Percentiles rank a stretch among this genome's conserved stretches.
phyloP scores from a whole-genome alignment of 2,113 vertebrate species.

The Centropristis striata region DNA sequence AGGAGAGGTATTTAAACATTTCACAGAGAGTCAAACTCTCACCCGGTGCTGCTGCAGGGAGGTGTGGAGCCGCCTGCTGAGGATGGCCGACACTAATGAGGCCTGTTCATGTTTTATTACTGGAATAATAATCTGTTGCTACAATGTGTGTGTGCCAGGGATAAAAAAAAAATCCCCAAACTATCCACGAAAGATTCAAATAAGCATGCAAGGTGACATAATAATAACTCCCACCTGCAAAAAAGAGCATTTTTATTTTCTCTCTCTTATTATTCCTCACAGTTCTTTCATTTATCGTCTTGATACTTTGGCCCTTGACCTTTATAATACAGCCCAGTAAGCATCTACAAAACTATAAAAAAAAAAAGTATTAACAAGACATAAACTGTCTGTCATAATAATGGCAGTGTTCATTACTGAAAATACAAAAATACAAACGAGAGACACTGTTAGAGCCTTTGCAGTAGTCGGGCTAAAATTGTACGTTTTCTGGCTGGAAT shows the following conservation, averaged over 20 bases:
- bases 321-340: too few species aligned
- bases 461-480: too few species aligned
- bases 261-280: neutral
- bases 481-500: too few species aligned
- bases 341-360: neutral
- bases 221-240: neutral
- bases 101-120: too few species aligned
- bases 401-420: too few species aligned
- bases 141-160: neutral
- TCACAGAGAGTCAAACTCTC: neutral
- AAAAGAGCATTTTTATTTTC: neutral
- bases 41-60: neutral
- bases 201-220: neutral
- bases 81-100: neutral
- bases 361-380: neutral
- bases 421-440: too few species aligned
- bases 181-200: neutral
- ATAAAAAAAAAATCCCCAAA: neutral
- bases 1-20: slow-evolving; percentile 5
- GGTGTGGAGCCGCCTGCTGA: neutral
- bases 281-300: neutral
- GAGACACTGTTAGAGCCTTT: too few species aligned
- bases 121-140: neutral
- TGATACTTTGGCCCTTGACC: neutral
- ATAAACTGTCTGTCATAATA: neutral